Evolutionary conservation across 2,888 invertebrate species (phyloP), one percentile per base, ranked within the genome.

Genomic region (Notodonta dromedarius): DNA sequence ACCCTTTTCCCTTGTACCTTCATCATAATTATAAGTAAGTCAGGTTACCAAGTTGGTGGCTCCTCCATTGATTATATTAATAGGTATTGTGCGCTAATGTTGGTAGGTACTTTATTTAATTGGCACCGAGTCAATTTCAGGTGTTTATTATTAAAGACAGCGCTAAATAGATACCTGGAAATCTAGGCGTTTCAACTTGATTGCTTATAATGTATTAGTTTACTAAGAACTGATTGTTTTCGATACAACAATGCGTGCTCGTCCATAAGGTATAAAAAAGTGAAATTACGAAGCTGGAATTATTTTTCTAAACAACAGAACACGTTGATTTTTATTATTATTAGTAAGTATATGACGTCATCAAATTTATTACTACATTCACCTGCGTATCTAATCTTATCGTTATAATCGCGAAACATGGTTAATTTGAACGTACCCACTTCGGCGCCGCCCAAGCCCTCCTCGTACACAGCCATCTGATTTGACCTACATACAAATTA

Each of bases 401-500:
- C 56, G 42, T 3, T 9, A 50, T 44, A 44, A 32, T 24, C 13
- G 35, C 14, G 51, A 63, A 39, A 50, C 51, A 64, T 65, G 50
- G 59, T 62, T 61, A 65, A 59, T 54, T 58, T 48, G n/a, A 61
- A 71, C 82, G 66, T 66, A 91, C 93, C 92, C 67, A 87, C 74
- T 62, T 75, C 76, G 48, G 62, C 80, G 61, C 83, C 86, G 0
- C 59, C 84, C 58, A 82, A 74, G 65, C 80, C 80, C 65, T 83
- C 87, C 69, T 92, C 91, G 56, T 88, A 82, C 2, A 50, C 14
- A 16, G 90, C 90, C 89, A 92, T 89, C 82, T 89, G 83, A 76
- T 93, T 93, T 4, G 93, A 78, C 93, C 93, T 92, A 61, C 53
- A 52, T 53, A 46, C 50, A 50, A 56, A 58, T 59, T 16, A 42